Percentiles rank a stretch among this genome's conserved stretches.
Conservation (phyloP, 2,113 vertebrate genomes). For the Eretmochelys imbricata region DNA sequence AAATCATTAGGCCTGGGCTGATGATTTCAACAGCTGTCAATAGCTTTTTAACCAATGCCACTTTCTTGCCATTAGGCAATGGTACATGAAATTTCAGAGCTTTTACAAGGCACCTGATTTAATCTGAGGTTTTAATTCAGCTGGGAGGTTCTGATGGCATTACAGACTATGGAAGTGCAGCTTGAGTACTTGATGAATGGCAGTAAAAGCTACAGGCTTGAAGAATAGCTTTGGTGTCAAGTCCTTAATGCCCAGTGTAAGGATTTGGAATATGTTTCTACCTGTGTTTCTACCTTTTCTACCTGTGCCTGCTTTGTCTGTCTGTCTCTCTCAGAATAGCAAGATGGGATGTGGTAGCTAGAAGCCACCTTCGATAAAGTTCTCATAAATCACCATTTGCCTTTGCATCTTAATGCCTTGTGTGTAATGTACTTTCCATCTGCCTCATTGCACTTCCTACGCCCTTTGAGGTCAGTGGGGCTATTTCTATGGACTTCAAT, state of each 20-base stretch:
- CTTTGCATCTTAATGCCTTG: background rate
- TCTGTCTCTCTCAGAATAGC: background rate
- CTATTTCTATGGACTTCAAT: background rate
- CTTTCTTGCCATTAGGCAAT: fast-evolving
- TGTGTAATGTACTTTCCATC: background rate
- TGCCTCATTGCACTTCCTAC: background rate
- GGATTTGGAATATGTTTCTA: fast-evolving
- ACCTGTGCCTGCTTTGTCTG: background rate
- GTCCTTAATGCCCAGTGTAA: fast-evolving
- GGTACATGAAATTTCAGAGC: fast-evolving
- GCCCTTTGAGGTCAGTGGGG: background rate
- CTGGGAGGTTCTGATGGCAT: background rate
- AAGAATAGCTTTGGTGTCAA: background rate
- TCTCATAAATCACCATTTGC: background rate
- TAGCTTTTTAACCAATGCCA: background rate
- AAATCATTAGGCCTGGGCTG: background rate
- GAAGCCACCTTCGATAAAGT: background rate
- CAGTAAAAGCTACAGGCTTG: background rate
- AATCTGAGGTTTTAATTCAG: background rate
- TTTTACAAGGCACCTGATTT: background rate
- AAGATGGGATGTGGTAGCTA: background rate
- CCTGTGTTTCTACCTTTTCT: background rate
- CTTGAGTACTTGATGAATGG: background rate
- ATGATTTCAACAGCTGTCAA: background rate
- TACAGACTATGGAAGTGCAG: background rate